Percentiles rank a stretch among this genome's conserved stretches.
Conservation (phyloP, 2,113 vertebrate species). For the Zootoca vivipara region DNA sequence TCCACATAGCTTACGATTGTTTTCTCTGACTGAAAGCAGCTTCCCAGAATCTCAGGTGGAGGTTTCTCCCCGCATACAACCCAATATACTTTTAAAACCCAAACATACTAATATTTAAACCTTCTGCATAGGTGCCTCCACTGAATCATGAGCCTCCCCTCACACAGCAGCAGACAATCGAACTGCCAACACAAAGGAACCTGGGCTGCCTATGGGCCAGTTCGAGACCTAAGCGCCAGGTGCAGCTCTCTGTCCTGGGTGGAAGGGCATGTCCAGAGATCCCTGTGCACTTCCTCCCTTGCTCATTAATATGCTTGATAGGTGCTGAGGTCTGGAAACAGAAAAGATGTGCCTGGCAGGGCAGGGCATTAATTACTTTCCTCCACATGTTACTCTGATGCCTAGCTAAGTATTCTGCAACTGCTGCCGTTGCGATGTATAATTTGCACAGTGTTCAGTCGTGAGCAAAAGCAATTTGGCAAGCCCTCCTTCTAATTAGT, state of each 20-base stretch:
- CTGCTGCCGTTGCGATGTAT: conserved; percentile 54
- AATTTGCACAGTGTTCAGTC: conserved; percentile 63
- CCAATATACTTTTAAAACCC: too few species aligned
- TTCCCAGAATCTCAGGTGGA: too few species aligned
- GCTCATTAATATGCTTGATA: not conserved
- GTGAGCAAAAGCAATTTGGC: conserved; percentile 59
- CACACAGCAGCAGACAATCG: not conserved
- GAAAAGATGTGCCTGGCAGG: conserved; percentile 35
- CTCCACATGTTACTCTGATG: conserved; percentile 48
- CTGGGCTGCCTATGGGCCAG: not conserved
- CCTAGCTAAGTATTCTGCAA: conserved; percentile 35
- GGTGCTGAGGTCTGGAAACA: conserved; percentile 14
- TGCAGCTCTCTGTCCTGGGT: not conserved
- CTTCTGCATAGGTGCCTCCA: too few species aligned
- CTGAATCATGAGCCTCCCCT: too few species aligned
- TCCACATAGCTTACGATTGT: too few species aligned
- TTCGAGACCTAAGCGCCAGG: not conserved
- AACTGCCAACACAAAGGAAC: not conserved
- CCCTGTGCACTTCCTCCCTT: not conserved
- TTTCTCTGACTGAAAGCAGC: too few species aligned
- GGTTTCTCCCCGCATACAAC: too few species aligned
- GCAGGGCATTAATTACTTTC: conserved; percentile 41
- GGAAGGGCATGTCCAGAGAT: not conserved
- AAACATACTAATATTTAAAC: too few species aligned
- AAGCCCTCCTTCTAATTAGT: conserved; percentile 60